Evolutionary conservation across 2,888 invertebrate genomes (phyloP).

Genomic region (Synanthedon andrenaeformis): DNA sequence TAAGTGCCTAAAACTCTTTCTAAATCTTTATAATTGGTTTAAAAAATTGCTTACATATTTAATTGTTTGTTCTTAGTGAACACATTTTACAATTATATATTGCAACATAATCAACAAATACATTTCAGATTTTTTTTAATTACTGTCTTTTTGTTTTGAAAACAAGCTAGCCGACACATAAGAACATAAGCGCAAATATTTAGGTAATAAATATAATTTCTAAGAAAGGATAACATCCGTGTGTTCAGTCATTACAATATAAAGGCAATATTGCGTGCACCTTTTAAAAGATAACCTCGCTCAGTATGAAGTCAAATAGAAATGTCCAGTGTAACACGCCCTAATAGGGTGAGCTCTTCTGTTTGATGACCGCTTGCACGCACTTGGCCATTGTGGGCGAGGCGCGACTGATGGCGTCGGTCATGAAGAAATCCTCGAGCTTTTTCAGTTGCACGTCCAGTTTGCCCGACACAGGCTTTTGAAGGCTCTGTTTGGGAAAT

Average conservation of each 20-base stretch:
- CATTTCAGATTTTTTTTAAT: no score
- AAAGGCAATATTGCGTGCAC: no score
- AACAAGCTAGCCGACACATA: not conserved
- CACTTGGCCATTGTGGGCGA: conserved; percentile 99
- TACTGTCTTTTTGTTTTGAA: not conserved
- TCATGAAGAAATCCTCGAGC: conserved; percentile 93
- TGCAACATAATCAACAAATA: no score
- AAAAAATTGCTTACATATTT: no score
- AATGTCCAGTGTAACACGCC: not conserved
- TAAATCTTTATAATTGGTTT: no score
- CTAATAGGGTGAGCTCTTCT: conserved; percentile 62
- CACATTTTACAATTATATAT: no score
- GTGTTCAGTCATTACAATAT: no score
- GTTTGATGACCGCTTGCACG: conserved; percentile 89
- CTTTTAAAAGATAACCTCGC: no score
- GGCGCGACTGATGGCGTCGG: conserved; percentile 94
- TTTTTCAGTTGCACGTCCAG: conserved; percentile 81
- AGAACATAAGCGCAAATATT: no score
- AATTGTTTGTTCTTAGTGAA: no score
- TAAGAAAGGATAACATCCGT: not conserved
- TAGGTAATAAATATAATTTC: not conserved
- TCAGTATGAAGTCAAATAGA: no score
- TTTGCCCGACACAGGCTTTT: conserved; percentile 63
- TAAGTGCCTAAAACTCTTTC: no score
- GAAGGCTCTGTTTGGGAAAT: conserved; percentile 31